Evolutionary conservation across 2,797 vertebrate species (phyloP).

Genomic region (Scolopax bukidnonensis): DNA sequence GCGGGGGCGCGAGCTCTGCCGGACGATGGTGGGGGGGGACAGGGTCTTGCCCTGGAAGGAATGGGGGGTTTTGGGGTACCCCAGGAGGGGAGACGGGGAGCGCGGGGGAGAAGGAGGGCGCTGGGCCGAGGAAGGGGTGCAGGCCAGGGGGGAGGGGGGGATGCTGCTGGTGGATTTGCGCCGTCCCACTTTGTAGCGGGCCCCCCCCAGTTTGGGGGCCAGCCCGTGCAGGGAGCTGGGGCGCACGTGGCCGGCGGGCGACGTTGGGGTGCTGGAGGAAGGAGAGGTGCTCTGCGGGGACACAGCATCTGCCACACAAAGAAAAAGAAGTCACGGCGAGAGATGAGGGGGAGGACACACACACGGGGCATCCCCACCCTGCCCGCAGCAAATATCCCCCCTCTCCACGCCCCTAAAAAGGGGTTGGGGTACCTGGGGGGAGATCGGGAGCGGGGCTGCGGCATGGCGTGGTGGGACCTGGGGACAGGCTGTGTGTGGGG

Average conservation of each 20-base stretch:
- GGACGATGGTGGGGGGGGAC: conserved; percentile 87
- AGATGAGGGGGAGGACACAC: not conserved
- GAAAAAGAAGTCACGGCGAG: not conserved
- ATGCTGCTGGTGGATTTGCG: conserved; percentile 98
- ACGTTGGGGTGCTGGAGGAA: conserved; percentile 92
- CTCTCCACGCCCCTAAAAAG: rapidly evolving
- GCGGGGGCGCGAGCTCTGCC: conserved; percentile 85
- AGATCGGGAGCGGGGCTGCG: conserved; percentile 89
- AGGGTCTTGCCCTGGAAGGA: conserved; percentile 87
- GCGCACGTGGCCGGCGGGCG: conserved; percentile 89
- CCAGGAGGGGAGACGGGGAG: conserved; percentile 86
- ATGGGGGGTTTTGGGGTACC: conserved; percentile 85
- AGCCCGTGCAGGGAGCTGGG: conserved; percentile 94
- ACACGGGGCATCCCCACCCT: rapidly evolving
- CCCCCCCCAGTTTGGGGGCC: conserved; percentile 87
- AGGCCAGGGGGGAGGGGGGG: conserved; percentile 93
- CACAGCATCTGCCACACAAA: conserved; percentile 79
- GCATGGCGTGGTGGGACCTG: conserved; percentile 89
- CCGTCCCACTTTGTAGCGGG: conserved; percentile 90
- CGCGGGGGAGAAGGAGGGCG: conserved; percentile 90
- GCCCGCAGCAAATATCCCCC: not conserved
- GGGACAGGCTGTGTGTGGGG: conserved; percentile 94
- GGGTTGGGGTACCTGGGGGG: conserved; percentile 70
- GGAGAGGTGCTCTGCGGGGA: conserved; percentile 92
- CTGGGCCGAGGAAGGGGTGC: conserved; percentile 83